Base-by-base conservation (phyloP, 2,888 invertebrate species). In the Melanophora roralis region DNA sequence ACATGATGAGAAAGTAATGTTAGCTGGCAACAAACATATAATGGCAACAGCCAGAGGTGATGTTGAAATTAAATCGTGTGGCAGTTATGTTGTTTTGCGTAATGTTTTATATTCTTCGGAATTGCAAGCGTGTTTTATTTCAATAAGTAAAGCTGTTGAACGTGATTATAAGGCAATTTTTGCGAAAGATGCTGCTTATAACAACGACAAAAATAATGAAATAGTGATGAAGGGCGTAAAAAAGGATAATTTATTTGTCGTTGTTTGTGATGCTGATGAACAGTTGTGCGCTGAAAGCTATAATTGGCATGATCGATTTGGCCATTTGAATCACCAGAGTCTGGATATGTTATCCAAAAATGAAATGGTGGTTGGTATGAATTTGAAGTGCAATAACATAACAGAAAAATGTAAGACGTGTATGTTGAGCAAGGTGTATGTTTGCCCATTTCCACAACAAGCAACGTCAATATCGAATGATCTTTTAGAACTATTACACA, bases 231-330 rank as follows among this genome's bases (percentile, higher is more conserved):
- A n/a, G n/a, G n/a, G n/a, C n/a, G n/a, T n/a, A n/a, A n/a, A n/a
- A n/a, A n/a, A n/a, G n/a, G n/a, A n/a, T n/a, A n/a, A n/a, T n/a
- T n/a, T n/a, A n/a, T n/a, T n/a, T n/a, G n/a, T n/a, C n/a, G n/a
- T n/a, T n/a, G n/a, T n/a, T n/a, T n/a, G n/a, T n/a, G n/a, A n/a
- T n/a, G n/a, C n/a, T n/a, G n/a, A n/a, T n/a, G n/a, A n/a, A n/a
- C n/a, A n/a, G n/a, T n/a, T n/a, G n/a, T n/a, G n/a, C n/a, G 43
- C 64, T 49, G 19, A 38, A 16, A 40, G 57, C 47, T 27, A 40
- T 47, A 49, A 67, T 11, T 78, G 78, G 67, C 72, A 78, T 36
- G 60, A 65, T 3, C 64, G 72, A 8, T 78, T 47, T 57, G 72
- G 72, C 14, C 67, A 73, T 23, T 21, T 72, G 2, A 62, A 72